These are phyloP conservation scores for Hemicordylus capensis DNA, from an alignment of 2,113 vertebrate genomes.

Conservation along the genomic window DNA sequence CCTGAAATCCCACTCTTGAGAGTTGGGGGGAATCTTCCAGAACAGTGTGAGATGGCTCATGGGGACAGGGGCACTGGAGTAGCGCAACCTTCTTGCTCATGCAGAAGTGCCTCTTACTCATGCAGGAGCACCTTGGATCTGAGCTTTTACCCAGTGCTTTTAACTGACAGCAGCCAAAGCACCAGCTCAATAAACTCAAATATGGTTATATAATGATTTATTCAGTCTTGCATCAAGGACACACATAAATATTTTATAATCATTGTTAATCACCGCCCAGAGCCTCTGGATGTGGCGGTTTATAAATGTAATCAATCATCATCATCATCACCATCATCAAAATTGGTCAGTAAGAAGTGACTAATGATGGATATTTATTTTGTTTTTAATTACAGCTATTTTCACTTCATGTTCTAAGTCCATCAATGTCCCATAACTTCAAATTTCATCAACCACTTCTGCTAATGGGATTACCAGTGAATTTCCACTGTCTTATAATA, in stretches of 20 bases:
- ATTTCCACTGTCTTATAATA: not conserved
- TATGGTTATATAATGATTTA: not conserved
- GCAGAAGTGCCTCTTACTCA: too few species aligned
- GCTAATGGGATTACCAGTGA: not conserved
- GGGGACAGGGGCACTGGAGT: too few species aligned
- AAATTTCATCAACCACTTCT: not conserved
- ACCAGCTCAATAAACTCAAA: not conserved
- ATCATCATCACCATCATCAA: not conserved
- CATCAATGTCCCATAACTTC: not conserved
- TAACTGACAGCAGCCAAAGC: not conserved
- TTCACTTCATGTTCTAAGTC: not conserved
- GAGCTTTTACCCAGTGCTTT: too few species aligned
- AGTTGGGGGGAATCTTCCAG: too few species aligned
- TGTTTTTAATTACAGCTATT: not conserved
- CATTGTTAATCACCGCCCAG: too few species aligned
- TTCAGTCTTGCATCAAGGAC: not conserved
- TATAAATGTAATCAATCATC: too few species aligned
- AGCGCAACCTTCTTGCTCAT: too few species aligned
- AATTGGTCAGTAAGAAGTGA: not conserved
- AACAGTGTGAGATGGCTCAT: too few species aligned
- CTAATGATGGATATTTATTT: not conserved
- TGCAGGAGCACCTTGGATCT: too few species aligned
- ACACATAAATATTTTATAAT: not conserved
- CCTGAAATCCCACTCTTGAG: too few species aligned
- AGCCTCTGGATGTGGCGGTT: too few species aligned